A percentile compares a stretch with the other conserved stretches of the same genome.
Conservation (phyloP, 64 coral and sea anemone genomes). For the Astreopora myriophthalma region DNA sequence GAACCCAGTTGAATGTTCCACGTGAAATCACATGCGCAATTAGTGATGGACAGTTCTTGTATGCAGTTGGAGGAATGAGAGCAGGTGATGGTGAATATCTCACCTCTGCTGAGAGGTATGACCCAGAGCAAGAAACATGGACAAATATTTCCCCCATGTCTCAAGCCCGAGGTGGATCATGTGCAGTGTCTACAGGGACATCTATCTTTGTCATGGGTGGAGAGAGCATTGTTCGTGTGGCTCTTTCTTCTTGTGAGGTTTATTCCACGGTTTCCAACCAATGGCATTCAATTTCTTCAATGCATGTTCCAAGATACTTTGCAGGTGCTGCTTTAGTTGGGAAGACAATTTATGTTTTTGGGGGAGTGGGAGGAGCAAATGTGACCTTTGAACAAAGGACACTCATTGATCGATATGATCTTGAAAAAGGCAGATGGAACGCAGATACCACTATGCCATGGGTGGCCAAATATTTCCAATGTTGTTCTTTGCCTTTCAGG, state of each 20-base stretch:
- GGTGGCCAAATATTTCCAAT: slow-evolving; percentile 16
- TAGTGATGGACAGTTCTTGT: slow-evolving; percentile 11
- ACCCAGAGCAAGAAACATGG: slow-evolving; percentile 35
- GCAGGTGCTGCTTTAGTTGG: slow-evolving; percentile 5
- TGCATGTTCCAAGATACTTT: slow-evolving; percentile 34
- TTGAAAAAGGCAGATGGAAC: neutral
- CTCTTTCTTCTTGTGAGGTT: slow-evolving; percentile 44
- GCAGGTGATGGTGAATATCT: slow-evolving; percentile 51
- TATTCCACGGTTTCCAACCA: slow-evolving; percentile 25
- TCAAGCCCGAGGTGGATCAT: neutral
- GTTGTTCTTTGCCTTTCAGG: neutral
- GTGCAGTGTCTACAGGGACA: slow-evolving; percentile 15
- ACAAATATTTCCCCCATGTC: slow-evolving; percentile 12
- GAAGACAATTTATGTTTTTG: slow-evolving; percentile 58
- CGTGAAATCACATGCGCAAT: slow-evolving; percentile 35
- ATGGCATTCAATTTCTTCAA: slow-evolving; percentile 56
- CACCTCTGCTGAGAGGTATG: slow-evolving; percentile 58
- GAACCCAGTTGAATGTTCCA: slow-evolving; percentile 29
- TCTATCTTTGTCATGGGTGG: slow-evolving; percentile 70
- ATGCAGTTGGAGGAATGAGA: slow-evolving; percentile 46
- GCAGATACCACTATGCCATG: neutral
- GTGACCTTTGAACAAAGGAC: neutral
- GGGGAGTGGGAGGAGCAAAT: slow-evolving; percentile 32
- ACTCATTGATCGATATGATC: neutral
- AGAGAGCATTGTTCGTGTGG: slow-evolving; percentile 12